These are phyloP conservation scores for Scaptomyza polygonia DNA, from an alignment of 2,888 invertebrate genomes.

Conservation along the genomic window DNA sequence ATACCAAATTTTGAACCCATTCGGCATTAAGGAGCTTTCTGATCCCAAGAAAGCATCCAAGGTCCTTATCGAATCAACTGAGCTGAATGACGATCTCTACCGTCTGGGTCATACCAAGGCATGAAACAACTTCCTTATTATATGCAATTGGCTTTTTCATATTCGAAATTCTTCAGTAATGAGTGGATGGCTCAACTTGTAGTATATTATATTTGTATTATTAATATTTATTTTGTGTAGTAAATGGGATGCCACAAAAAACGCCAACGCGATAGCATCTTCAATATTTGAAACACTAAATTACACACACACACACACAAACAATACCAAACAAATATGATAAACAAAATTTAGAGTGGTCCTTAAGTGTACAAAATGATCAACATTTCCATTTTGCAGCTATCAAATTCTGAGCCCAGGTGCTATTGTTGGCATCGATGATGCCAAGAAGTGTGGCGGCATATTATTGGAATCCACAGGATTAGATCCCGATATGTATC, in stretches of 20 bases:
- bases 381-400: constrained; percentile 86
- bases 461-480: constrained; percentile 88
- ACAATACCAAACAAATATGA: constrained; percentile 17
- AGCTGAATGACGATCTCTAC: constrained; percentile 95
- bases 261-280: constrained; percentile 47
- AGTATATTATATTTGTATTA: constrained; percentile 8
- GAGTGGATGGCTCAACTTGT: constrained; percentile 73
- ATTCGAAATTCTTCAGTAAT: constrained; percentile 62
- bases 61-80: constrained; percentile 91
- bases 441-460: constrained; percentile 88
- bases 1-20: constrained; percentile 99
- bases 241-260: constrained; percentile 39
- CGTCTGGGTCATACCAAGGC: constrained; percentile 99
- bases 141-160: constrained; percentile 51
- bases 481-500: constrained; percentile 96
- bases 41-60: constrained; percentile 93
- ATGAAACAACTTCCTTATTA: constrained; percentile 85
- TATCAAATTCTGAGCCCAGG: constrained; percentile 99
- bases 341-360: constrained; percentile 32
- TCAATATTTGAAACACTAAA: constrained; percentile 3
- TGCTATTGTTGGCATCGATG: constrained; percentile 90
- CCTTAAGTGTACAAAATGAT: constrained; percentile 45
- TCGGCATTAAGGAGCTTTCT: constrained; percentile 89
- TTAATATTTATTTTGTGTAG: constrained; percentile 44
- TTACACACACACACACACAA: constrained; percentile 18